Base-by-base conservation (phyloP, 2,888 invertebrate genomes). In the Eilema depressum region DNA sequence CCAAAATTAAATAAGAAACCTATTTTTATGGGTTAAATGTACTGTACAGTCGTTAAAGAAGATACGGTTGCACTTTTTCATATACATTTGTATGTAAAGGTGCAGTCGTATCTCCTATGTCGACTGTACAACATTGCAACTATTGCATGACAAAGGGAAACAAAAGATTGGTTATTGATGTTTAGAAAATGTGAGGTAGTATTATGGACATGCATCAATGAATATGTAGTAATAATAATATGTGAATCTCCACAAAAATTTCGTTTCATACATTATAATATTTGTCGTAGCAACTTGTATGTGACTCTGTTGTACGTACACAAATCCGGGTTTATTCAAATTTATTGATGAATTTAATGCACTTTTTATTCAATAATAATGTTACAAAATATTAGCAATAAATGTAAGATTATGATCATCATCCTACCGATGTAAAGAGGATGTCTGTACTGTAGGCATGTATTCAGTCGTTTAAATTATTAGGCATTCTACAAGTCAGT, bases 311-410 rank as follows among this genome's bases (percentile, higher is more conserved):
- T 66, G 71, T 74, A 70, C 57, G 71, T 74, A 72, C 62, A 70
- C 66, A 75, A 82, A 78, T 82, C 77, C 70, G 75, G 69, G 68
- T 74, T 77, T 67, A 81, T 75, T 68, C 69, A 63, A 77, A 80
- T 80, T 82, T 79, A 81, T 77, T 67, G 73, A 56, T 56, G 63
- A 73, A 78, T 75, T 82, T 74, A 73, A 73, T 63, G 57, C 62
- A 74, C 66, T 71, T 75, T 78, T 71, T 60, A 66, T 41, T 65
- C 61, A 30, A 59, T 65, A 69, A 70, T 67, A 69, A 53, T 70
- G 60, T 64, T 70, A 70, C 65, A 66, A 70, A 70, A 70, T 64
- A 63, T 66, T 59, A 59, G 59, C 66, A 63, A 26, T 66, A 69
- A 68, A 56, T 47, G 69, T 69, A 28, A 66, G 71, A 69, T 66